A percentile compares a stretch with the other conserved stretches of the same genome.
These are phyloP conservation scores for Tylochromis polylepis DNA, from an alignment of 2,113 vertebrate genomes.

Conservation along the genomic window DNA sequence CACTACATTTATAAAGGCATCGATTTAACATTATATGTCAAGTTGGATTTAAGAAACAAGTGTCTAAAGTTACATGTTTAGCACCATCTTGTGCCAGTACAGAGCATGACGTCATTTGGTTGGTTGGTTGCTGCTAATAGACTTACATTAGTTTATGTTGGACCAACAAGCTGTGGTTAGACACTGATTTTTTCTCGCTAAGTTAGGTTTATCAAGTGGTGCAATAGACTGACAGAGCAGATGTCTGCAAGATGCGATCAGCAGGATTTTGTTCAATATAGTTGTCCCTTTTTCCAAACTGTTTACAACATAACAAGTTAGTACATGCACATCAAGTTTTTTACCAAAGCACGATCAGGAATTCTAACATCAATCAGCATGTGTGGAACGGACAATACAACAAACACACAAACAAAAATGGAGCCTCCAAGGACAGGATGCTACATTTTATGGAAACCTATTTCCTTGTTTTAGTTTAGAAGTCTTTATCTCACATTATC, in stretches of 20 bases:
- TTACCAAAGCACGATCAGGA: background rate
- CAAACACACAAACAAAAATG: background rate
- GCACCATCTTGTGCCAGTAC: background rate
- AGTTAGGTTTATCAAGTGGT: background rate
- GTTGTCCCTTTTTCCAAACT: background rate
- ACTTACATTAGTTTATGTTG: background rate
- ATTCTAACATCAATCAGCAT: background rate
- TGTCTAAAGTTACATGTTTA: background rate
- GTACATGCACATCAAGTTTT: background rate
- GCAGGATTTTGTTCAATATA: background rate
- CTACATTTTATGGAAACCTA: background rate
- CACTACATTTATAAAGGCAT: background rate
- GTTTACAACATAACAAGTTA: background rate
- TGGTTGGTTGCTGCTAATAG: background rate
- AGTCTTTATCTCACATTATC: background rate
- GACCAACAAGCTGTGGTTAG: background rate
- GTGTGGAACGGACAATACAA: background rate
- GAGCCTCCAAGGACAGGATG: background rate
- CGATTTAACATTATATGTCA: background rate
- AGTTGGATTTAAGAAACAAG: background rate
- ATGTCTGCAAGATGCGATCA: background rate
- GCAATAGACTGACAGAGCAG: background rate
- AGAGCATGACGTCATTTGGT: background rate
- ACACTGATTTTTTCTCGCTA: fast-evolving
- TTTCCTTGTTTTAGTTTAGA: background rate